Conservation (phyloP, 1,140 invertebrate genomes). For the Pogonognathellus flavescens region DNA sequence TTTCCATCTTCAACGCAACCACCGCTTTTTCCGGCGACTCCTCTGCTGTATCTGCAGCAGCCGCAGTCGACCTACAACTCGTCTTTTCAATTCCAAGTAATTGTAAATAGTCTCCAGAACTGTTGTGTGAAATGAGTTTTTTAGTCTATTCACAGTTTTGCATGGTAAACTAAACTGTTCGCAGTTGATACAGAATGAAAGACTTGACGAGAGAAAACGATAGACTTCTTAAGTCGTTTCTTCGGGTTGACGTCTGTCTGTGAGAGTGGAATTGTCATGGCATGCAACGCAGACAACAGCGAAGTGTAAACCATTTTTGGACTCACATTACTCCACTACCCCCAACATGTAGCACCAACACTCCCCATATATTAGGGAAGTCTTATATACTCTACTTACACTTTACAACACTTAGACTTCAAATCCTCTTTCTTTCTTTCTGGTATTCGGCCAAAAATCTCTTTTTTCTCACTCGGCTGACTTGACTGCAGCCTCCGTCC, state of each 20-base stretch:
- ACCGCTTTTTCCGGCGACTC: no score
- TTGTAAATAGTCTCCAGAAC: background rate
- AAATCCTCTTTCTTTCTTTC: background rate
- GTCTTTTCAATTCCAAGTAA: background rate
- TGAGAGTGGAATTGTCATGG: background rate
- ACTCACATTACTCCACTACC: conserved; percentile 4
- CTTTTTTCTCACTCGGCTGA: no score
- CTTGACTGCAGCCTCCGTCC: no score
- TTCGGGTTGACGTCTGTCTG: conserved; percentile 4
- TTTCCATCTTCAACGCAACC: background rate
- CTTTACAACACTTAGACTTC: no score
- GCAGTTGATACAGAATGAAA: background rate
- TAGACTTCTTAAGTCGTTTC: background rate
- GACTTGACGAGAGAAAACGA: no score
- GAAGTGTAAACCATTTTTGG: conserved; percentile 39
- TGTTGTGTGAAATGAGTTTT: conserved; percentile 45
- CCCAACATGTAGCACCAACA: no score
- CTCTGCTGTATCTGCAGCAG: background rate
- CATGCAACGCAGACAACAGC: conserved; percentile 1
- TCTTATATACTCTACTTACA: no score
- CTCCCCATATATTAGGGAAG: no score
- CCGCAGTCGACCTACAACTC: background rate
- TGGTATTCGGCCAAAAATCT: background rate
- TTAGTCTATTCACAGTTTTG: conserved; percentile 1
- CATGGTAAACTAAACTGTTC: background rate